These are phyloP conservation scores for Erebia ligea DNA, from an alignment of 2,888 invertebrate species.

Conservation along the genomic window DNA sequence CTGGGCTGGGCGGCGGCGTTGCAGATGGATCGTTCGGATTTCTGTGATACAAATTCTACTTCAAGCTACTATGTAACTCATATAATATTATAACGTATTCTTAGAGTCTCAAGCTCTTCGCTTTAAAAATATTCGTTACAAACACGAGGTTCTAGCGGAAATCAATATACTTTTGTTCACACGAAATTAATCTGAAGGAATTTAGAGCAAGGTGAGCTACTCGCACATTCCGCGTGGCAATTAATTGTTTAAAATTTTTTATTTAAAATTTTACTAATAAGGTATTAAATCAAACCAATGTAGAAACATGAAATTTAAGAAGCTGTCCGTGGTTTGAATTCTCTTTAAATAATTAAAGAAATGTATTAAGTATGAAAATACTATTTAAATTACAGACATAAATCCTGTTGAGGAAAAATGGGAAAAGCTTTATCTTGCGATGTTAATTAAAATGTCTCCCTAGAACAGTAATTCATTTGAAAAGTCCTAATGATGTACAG, in stretches of 20 bases:
- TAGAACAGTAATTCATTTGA: constrained; percentile 26
- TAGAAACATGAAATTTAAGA: too few relatives aligned
- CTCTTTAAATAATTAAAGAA: neutral
- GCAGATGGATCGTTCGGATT: constrained; percentile 86
- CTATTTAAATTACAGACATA: constrained; percentile 42
- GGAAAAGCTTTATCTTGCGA: constrained; percentile 39
- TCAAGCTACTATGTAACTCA: neutral
- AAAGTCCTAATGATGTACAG: constrained; percentile 25
- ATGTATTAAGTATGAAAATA: constrained; percentile 21
- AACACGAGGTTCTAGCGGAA: neutral
- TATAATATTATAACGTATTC: neutral
- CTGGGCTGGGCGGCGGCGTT: constrained; percentile 81
- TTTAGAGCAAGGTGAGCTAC: neutral
- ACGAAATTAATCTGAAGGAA: neutral
- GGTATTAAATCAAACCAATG: too few relatives aligned
- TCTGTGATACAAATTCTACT: constrained; percentile 28
- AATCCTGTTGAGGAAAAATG: constrained; percentile 37
- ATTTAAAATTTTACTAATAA: neutral
- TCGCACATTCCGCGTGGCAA: neutral
- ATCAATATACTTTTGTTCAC: neutral
- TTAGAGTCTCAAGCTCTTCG: neutral
- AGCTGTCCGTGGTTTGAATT: neutral
- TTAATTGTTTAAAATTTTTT: neutral
- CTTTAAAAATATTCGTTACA: neutral
- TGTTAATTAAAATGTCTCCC: constrained; percentile 37